phyloP scores from a whole-genome alignment of 2,113 vertebrate genomes.

The Archilochus colubris region DNA sequence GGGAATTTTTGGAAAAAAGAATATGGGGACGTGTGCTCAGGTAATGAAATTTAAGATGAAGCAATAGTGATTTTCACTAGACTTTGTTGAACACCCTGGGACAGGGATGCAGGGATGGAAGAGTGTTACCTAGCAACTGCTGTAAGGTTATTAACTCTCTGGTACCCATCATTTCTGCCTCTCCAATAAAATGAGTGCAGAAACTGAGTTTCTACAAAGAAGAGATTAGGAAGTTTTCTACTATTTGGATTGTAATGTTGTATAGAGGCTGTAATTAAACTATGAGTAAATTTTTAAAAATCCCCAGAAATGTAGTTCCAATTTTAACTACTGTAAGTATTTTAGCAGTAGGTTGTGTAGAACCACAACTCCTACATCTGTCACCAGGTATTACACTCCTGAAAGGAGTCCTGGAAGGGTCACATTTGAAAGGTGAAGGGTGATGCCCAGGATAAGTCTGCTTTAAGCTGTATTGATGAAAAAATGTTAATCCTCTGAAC shows the following conservation, averaged over 20 bases:
- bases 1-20: not conserved
- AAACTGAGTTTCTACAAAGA: not conserved
- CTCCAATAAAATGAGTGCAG: not conserved
- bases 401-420: not conserved
- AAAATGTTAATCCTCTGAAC: not conserved
- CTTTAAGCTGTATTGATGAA: fast-evolving
- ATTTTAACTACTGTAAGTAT: not conserved
- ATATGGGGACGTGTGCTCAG: not conserved
- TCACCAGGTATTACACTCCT: not conserved
- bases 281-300: not conserved
- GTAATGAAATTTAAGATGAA: not conserved
- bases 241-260: not conserved
- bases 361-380: fast-evolving
- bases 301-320: not conserved
- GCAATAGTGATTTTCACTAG: not conserved
- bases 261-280: not conserved
- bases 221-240: not conserved
- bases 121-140: constrained; percentile 52
- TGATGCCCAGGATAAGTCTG: not conserved
- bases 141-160: constrained; percentile 5
- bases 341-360: not conserved
- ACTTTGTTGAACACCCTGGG: not conserved
- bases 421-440: fast-evolving
- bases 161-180: not conserved
- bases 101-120: not conserved